Percentiles rank a stretch among this genome's conserved stretches.
phyloP scores from a whole-genome alignment of 2,113 vertebrate genomes.

The Aptenodytes forsteri region DNA sequence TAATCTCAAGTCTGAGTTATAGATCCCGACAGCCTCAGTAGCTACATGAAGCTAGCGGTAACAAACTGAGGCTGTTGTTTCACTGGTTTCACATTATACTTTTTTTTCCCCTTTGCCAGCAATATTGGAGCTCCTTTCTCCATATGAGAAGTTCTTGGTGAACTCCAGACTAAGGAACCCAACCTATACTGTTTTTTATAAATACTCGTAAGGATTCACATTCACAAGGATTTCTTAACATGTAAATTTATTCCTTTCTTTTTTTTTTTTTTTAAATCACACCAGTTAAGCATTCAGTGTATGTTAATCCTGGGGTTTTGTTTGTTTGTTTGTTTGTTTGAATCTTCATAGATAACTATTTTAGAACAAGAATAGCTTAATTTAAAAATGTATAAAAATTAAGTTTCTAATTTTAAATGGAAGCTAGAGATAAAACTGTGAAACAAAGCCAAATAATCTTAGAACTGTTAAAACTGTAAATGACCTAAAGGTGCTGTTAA shows the following conservation, averaged over 20 bases:
- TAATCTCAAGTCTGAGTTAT: not conserved
- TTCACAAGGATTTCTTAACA: not conserved
- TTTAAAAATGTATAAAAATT: not conserved
- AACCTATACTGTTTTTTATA: not conserved
- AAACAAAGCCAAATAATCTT: not conserved
- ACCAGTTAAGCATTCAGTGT: not conserved
- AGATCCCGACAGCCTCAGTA: not conserved
- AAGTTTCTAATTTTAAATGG: not conserved
- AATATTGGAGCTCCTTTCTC: not conserved
- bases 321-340: not conserved
- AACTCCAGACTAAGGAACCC: not conserved
- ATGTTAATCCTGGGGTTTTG: not conserved
- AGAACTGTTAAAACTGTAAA: not conserved
- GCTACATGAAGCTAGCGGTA: not conserved
- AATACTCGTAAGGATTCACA: rapidly evolving
- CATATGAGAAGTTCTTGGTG: not conserved
- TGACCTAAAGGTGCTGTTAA: not conserved
- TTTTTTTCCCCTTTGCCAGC: not conserved
- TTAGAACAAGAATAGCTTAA: not conserved
- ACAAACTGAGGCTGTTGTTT: not conserved
- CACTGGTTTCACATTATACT: not conserved
- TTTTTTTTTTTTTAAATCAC: not conserved
- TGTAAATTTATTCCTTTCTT: not conserved
- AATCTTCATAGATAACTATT: not conserved
- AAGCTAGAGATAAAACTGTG: not conserved